Base-by-base conservation (phyloP, 2,797 vertebrate genomes). In the Coregonus sp. region DNA sequence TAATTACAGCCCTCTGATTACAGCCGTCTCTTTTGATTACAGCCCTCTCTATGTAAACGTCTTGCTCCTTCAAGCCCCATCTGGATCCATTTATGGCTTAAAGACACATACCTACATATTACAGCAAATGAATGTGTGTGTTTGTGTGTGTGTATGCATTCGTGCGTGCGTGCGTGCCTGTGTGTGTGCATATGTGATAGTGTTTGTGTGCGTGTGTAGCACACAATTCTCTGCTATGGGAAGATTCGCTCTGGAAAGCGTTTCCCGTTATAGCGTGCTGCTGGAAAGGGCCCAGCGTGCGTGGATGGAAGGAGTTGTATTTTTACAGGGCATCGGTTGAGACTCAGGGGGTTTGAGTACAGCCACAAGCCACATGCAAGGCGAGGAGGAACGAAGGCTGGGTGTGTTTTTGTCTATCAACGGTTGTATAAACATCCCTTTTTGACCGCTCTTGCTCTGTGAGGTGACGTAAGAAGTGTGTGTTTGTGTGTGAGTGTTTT, bases 51-150 rank as follows among this genome's bases (percentile, higher is more conserved):
- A 80, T 91, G 88, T 92, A 93, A 93, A 92, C 91, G 2, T 89
- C 89, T 88, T 82, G 78, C 81, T 92, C 82, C 79, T 75, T n/a
- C 85, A 77, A 61, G 50, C 59, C 77, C 92, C 94, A 94, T 94
- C 92, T 95, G 94, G 90, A 94, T 94, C 93, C 92, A 94, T 95
- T 95, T 94, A 94, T 83, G 90, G 78, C 87, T 91, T 86, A 91
- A 90, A 90, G 84, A 90, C 81, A 72, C 90, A 93, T 92, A 87
- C 91, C 89, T 94, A 91, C 89, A 91, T 85, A 92, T 93, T 94
- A 90, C 81, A 87, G 66, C 56, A 56, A 51, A 50, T n/a, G 56
- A 11, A 7, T 80, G 5, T 33, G 40, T 12, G 29, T 61, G 56
- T 20, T 2, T 61, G 5, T 61, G 56, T 61, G 56, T 61, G n/a